Conservation (phyloP, 2,797 vertebrate species). For the Lemur catta region DNA sequence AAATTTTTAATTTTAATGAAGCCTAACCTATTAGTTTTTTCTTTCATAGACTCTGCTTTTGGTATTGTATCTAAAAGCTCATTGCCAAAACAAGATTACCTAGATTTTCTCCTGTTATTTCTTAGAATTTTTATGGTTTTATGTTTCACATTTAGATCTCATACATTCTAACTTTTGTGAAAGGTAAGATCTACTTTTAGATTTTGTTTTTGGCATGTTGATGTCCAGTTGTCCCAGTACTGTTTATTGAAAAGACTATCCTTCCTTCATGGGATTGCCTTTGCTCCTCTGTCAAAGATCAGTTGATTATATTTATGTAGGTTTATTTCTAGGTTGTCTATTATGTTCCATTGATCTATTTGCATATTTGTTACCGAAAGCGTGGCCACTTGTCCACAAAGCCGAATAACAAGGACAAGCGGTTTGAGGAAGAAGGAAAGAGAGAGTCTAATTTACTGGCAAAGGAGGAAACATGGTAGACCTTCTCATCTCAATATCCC, state of each 20-base stretch:
- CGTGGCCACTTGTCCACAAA: no score
- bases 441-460: no score
- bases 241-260: background rate
- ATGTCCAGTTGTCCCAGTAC: background rate
- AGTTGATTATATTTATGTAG: no score
- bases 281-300: background rate
- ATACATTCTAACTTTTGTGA: background rate
- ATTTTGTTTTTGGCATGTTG: background rate
- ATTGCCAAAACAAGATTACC: background rate
- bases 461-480: no score
- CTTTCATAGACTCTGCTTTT: background rate
- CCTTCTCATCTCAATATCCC: no score
- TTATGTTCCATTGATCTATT: background rate
- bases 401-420: no score
- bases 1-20: background rate
- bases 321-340: background rate
- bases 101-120: background rate
- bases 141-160: background rate
- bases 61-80: background rate
- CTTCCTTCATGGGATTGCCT: background rate
- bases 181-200: background rate
- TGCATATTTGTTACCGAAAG: background rate
- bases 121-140: background rate
- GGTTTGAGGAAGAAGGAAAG: no score
- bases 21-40: background rate